A percentile compares a stretch with the other conserved stretches of the same genome.
Evolutionary conservation across 2,797 vertebrate genomes (phyloP).

Genomic region (Vireo griseus): DNA sequence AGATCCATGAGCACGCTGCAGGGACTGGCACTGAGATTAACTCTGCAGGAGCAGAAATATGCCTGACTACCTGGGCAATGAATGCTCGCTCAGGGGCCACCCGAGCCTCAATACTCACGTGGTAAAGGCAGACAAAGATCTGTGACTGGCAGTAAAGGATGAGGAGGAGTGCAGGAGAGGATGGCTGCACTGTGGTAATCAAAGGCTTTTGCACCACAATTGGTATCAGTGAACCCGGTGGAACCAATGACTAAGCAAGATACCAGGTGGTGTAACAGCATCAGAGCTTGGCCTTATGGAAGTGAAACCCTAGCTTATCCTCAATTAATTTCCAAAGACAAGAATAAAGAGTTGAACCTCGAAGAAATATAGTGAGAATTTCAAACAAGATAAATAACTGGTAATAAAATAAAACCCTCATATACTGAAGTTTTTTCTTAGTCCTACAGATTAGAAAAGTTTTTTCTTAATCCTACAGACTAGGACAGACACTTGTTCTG

Average conservation of each 20-base stretch:
- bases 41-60: neutral
- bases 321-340: neutral
- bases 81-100: neutral
- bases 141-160: neutral
- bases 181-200: neutral
- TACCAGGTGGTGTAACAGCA: neutral
- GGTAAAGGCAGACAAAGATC: neutral
- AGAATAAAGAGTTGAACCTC: neutral
- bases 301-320: neutral
- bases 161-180: neutral
- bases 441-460: neutral
- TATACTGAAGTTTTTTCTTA: neutral
- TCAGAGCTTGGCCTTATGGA: neutral
- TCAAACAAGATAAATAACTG: neutral
- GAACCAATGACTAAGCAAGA: neutral
- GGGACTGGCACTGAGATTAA: neutral
- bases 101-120: neutral
- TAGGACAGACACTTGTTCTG: neutral
- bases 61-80: neutral
- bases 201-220: neutral
- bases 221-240: neutral
- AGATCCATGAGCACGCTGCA: fast-evolving
- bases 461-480: neutral
- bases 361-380: neutral
- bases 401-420: neutral